Evolutionary conservation across 2,888 invertebrate species (phyloP).

Genomic region (Eupithecia dodoneata): DNA sequence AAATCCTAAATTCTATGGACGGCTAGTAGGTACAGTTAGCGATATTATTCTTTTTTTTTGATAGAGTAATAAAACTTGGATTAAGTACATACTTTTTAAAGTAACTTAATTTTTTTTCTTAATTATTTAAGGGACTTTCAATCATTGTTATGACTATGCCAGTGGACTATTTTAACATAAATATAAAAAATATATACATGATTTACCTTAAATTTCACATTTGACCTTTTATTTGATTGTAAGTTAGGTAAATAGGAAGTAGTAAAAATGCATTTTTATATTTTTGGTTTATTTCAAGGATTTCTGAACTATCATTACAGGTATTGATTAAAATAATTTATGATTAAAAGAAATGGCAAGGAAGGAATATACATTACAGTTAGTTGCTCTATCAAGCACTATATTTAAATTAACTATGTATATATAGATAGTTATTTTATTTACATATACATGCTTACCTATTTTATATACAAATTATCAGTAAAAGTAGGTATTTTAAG

Average conservation of each 20-base stretch:
- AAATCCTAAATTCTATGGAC: too few species aligned
- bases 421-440: background rate
- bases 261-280: slow-evolving; percentile 20
- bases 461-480: background rate
- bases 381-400: background rate
- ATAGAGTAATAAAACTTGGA: too few species aligned
- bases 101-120: too few species aligned
- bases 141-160: too few species aligned
- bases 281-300: slow-evolving; percentile 43
- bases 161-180: too few species aligned
- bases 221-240: too few species aligned
- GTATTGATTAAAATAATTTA: slow-evolving; percentile 17
- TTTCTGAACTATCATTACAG: slow-evolving; percentile 23
- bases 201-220: too few species aligned
- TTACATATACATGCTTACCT: background rate
- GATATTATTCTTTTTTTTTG: too few species aligned
- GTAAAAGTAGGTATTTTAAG: background rate
- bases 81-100: too few species aligned
- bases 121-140: too few species aligned
- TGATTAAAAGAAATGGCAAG: slow-evolving; percentile 11
- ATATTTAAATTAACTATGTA: background rate
- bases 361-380: slow-evolving; percentile 6
- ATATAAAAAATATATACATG: too few species aligned
- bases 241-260: background rate
- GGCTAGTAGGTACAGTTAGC: too few species aligned